Evolutionary conservation across 2,797 vertebrate species (phyloP).

Genomic region (Chelonia mydas): DNA sequence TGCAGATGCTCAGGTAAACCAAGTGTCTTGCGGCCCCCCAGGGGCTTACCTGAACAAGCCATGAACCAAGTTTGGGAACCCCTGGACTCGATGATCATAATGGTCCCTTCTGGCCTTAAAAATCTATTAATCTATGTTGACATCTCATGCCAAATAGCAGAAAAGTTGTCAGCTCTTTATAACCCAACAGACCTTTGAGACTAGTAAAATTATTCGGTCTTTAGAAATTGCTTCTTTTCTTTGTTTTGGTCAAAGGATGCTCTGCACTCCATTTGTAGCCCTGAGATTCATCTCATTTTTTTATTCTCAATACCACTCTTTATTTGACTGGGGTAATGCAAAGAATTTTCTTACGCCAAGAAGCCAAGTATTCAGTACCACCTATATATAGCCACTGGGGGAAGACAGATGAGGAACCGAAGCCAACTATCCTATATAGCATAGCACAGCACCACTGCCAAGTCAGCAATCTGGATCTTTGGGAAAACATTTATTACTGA

Average conservation of each 20-base stretch:
- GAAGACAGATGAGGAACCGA: constrained; percentile 7
- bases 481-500: background rate
- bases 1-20: too few relatives aligned
- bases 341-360: background rate
- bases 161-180: background rate
- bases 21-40: too few relatives aligned
- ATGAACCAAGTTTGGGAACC: too few relatives aligned
- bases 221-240: background rate
- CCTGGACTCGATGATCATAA: background rate
- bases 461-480: background rate
- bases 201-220: background rate
- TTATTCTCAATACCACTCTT: background rate
- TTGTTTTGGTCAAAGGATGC: background rate
- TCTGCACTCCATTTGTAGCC: background rate
- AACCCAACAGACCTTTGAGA: background rate
- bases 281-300: constrained; percentile 24
- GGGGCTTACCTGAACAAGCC: too few relatives aligned
- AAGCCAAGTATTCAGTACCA: background rate
- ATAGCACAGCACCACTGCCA: background rate
- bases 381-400: background rate
- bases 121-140: background rate
- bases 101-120: background rate
- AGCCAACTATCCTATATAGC: fast-evolving
- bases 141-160: background rate
- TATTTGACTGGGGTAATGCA: constrained; percentile 17